Conservation (phyloP, 2,113 vertebrate species). For the Apodemus sylvaticus region DNA sequence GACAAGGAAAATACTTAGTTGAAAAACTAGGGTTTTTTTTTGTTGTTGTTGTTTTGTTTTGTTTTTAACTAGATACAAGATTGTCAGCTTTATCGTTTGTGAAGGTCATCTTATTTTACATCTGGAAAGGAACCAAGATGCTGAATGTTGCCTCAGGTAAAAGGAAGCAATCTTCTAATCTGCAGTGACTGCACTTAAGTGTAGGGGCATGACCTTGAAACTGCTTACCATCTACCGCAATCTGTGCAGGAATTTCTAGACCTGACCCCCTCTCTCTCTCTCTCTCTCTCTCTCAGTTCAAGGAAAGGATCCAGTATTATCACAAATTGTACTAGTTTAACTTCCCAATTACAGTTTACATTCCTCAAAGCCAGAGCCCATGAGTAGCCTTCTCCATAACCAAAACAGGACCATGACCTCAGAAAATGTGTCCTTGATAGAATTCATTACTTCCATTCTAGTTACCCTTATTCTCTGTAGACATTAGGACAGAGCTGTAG, state of each 20-base stretch:
- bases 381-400: background rate
- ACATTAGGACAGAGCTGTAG: background rate
- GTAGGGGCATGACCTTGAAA: conserved; percentile 80
- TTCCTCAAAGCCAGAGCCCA: background rate
- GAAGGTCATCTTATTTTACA: conserved; percentile 53
- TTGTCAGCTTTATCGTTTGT: conserved; percentile 60
- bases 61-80: conserved; percentile 53
- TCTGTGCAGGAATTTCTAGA: conserved; percentile 58
- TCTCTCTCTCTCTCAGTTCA: background rate
- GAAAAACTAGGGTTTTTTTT: conserved; percentile 14
- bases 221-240: conserved; percentile 60
- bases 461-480: background rate
- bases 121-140: conserved; percentile 52
- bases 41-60: background rate
- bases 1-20: conserved; percentile 53
- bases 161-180: conserved; percentile 82
- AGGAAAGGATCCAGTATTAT: background rate
- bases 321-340: background rate
- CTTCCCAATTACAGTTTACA: background rate
- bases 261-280: background rate
- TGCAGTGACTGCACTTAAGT: conserved; percentile 80
- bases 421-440: background rate
- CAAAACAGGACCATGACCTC: background rate
- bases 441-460: background rate
- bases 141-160: conserved; percentile 67